Evolutionary conservation across 2,888 invertebrate species (phyloP), one percentile per base, ranked within the genome.

Genomic region (Heterodera filipjevi): DNA sequence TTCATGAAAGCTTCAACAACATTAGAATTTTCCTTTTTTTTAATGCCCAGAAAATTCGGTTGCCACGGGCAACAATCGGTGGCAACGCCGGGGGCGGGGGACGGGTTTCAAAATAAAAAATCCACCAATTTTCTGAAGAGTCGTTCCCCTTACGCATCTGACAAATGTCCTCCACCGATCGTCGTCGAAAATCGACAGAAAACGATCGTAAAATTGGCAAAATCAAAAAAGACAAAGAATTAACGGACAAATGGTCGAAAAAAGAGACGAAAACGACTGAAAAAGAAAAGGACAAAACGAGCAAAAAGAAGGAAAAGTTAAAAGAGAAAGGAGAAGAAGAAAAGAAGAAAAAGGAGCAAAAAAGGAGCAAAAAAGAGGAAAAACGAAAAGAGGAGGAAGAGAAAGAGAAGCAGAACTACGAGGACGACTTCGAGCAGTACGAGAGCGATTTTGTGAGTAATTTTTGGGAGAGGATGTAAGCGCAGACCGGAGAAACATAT

Each of bases 381-480:
- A 49, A 71, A 6, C 71, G 3, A 33, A 16, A 53, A 32, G 19
- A 3, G 33, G 14, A 35, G 39, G 72, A 77, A 46, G 44, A 70
- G 59, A 27, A 73, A 1, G 32, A 74, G 14, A 19, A 76, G 35
- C 5, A 68, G 8, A 14, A 64, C 27, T 79, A 79, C n/a, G 79
- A 79, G 33, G 79, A 79, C 33, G 77, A 79, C 72, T 79, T 79
- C 68, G 79, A 79, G 49, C 77, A 79, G 8, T 79, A 79, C 68
- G 79, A 78, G 66, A 79, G 79, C 53, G 79, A 79, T 79, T 79
- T 79, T 73, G 77, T 68, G 35, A 32, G 68, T 68, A 22, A 16
- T 19, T 49, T 16, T 16, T 16, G 16, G 12, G 46, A n/a, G 10
- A 19, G 53, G 19, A 39, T 39, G 19, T n/a, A n/a, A n/a, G n/a